A percentile compares a stretch with the other conserved stretches of the same genome.
These are phyloP conservation scores for Eurypyga helias DNA, from an alignment of 2,113 vertebrate genomes.

Conservation along the genomic window DNA sequence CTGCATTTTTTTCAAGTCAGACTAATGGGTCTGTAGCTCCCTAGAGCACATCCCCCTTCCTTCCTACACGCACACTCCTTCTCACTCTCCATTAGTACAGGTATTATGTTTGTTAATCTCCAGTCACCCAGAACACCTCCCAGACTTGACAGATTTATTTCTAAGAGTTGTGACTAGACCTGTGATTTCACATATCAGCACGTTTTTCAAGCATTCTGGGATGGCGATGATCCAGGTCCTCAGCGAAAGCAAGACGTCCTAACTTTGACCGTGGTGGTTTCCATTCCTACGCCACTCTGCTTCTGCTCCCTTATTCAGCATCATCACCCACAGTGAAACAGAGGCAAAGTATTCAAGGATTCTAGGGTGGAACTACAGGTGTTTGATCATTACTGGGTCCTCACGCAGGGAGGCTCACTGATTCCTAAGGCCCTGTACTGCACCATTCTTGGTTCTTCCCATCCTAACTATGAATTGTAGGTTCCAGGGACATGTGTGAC, in stretches of 20 bases:
- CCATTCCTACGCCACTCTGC: background rate
- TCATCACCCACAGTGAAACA: background rate
- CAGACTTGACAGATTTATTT: slow-evolving; percentile 59
- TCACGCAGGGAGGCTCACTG: background rate
- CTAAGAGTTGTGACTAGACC: slow-evolving; percentile 40
- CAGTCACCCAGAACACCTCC: slow-evolving; percentile 57
- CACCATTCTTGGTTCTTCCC: background rate
- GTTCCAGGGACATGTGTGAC: background rate
- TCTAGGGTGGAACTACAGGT: background rate
- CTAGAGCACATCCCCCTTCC: background rate
- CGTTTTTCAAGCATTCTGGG: slow-evolving; percentile 23
- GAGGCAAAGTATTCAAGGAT: background rate
- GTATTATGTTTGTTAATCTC: slow-evolving; percentile 63
- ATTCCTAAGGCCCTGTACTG: background rate
- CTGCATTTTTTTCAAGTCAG: background rate
- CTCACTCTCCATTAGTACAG: slow-evolving; percentile 62
- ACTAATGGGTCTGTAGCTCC: slow-evolving; percentile 27
- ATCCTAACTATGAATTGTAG: background rate
- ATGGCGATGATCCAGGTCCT: background rate
- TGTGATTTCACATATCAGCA: slow-evolving; percentile 53
- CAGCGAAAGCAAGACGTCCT: background rate
- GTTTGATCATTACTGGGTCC: background rate
- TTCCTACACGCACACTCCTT: slow-evolving; percentile 1
- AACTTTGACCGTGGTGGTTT: background rate
- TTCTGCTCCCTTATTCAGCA: background rate